These are phyloP conservation scores for Tethea ocularis DNA, from an alignment of 2,888 invertebrate genomes.

Conservation along the genomic window DNA sequence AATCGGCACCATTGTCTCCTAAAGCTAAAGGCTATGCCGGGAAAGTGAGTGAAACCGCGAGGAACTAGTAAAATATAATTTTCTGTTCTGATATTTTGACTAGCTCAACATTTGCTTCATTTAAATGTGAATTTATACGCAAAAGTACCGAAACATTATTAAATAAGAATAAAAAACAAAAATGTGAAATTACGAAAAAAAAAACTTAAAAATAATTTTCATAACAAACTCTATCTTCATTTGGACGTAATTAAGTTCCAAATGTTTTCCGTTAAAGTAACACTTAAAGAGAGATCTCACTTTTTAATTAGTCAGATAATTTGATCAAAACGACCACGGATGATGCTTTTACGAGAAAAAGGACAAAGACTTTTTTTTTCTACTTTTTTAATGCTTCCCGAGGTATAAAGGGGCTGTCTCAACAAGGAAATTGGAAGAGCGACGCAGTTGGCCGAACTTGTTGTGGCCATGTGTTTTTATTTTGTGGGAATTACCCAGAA, in stretches of 20 bases:
- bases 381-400: conserved; percentile 46
- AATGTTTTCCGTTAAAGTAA: conserved; percentile 17
- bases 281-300: conserved; percentile 15
- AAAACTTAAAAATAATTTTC: background rate
- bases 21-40: too few relatives aligned
- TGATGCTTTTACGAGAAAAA: conserved; percentile 21
- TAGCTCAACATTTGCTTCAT: too few relatives aligned
- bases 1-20: too few relatives aligned
- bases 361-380: conserved; percentile 19
- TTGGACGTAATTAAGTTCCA: conserved; percentile 13
- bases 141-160: too few relatives aligned
- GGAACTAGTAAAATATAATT: too few relatives aligned
- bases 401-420: conserved; percentile 45
- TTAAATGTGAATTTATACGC: too few relatives aligned
- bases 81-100: too few relatives aligned
- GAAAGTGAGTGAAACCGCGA: too few relatives aligned
- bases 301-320: conserved; percentile 48
- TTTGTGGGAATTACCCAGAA: conserved; percentile 3
- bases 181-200: background rate
- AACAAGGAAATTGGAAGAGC: conserved; percentile 55
- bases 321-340: conserved; percentile 39
- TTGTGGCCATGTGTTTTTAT: conserved; percentile 28
- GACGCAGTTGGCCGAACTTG: conserved; percentile 35
- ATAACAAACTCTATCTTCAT: background rate
- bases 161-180: background rate